Evolutionary conservation across 2,888 invertebrate genomes (phyloP).

Genomic region (Trachelus stipa): DNA sequence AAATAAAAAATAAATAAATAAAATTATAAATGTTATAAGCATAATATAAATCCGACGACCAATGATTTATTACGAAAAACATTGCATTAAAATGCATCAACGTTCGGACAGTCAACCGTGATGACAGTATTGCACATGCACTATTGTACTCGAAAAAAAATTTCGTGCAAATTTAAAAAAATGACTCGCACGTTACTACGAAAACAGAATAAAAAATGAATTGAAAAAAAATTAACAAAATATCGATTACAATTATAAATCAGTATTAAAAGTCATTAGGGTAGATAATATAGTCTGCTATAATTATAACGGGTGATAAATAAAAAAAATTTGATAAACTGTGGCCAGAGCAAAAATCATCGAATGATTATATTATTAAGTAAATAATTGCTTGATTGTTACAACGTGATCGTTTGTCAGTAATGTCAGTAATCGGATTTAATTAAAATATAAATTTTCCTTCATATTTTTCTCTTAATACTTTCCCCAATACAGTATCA

Average conservation of each 20-base stretch:
- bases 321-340: no score
- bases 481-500: neutral
- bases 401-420: neutral
- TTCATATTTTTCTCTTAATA: neutral
- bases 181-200: constrained; percentile 3
- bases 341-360: neutral
- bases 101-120: no score
- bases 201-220: neutral
- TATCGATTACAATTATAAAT: no score
- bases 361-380: neutral
- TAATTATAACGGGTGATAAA: no score
- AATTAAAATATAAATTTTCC: neutral
- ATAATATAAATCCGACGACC: neutral
- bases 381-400: neutral
- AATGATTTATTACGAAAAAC: neutral
- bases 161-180: neutral
- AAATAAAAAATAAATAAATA: no score
- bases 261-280: no score
- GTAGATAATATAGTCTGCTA: no score
- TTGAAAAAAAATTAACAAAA: neutral
- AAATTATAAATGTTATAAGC: neutral
- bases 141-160: neutral
- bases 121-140: no score
- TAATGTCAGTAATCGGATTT: no score
- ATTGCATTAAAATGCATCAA: neutral